Conservation (phyloP, 2,888 invertebrate species). For the Andrena marginata region DNA sequence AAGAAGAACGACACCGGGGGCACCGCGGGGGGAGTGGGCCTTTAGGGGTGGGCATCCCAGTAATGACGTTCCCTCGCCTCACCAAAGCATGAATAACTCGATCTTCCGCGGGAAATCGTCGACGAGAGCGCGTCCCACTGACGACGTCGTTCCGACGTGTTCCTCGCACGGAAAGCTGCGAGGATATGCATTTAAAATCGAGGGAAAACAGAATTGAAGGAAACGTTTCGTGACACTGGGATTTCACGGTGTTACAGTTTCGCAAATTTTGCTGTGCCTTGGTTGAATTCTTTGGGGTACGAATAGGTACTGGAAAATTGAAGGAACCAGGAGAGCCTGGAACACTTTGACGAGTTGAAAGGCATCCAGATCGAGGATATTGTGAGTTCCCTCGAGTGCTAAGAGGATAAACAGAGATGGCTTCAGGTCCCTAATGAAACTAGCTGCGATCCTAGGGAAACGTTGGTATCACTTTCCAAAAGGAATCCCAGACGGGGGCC, state of each 20-base stretch:
- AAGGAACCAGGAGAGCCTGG: not conserved
- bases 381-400: not conserved
- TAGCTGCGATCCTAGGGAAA: not conserved
- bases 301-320: not conserved
- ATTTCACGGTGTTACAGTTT: constrained; percentile 16
- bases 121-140: constrained; percentile 17
- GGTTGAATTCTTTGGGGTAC: too few relatives aligned
- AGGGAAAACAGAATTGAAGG: not conserved
- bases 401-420: not conserved
- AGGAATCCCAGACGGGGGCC: constrained; percentile 3
- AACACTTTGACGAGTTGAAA: not conserved
- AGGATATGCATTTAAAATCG: constrained; percentile 32
- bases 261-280: not conserved
- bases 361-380: not conserved
- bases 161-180: not conserved
- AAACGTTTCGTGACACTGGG: not conserved
- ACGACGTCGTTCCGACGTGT: constrained; percentile 12
- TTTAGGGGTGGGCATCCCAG: constrained; percentile 16
- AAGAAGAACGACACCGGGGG: constrained; percentile 12
- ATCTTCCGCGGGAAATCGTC: constrained; percentile 31
- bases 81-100: constrained; percentile 51
- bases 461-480: constrained; percentile 33
- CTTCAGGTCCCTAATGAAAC: constrained; percentile 15
- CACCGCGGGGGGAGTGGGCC: constrained; percentile 3
- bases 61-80: constrained; percentile 49